phyloP scores from a whole-genome alignment of 2,797 vertebrate species.

The Poecile montanus region DNA sequence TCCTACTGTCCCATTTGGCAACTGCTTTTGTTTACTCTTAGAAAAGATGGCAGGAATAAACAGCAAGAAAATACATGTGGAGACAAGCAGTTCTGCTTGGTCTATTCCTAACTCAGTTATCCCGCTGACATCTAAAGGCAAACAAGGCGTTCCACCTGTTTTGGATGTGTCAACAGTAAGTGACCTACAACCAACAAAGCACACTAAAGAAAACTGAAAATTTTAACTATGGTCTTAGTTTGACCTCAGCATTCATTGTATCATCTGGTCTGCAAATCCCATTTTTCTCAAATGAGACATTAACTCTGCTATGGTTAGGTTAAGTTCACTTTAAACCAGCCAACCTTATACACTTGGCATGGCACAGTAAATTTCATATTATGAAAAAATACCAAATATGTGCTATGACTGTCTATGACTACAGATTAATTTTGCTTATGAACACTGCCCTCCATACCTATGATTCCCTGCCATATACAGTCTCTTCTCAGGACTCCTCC shows the following conservation, averaged over 20 bases:
- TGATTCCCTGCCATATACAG: fast-evolving
- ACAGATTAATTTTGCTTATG: neutral
- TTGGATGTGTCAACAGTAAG: neutral
- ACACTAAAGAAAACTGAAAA: neutral
- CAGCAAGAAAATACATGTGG: neutral
- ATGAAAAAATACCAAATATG: fast-evolving
- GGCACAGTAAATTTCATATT: neutral
- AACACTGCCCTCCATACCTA: neutral
- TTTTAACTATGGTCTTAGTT: neutral
- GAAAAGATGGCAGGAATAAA: neutral
- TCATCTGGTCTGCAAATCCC: neutral
- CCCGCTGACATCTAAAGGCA: neutral
- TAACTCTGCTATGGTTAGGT: neutral
- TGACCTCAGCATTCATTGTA: neutral
- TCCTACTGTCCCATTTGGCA: constrained; percentile 1
- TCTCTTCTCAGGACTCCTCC: neutral
- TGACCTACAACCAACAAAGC: neutral
- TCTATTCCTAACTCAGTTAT: neutral
- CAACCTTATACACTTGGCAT: neutral
- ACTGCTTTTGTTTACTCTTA: neutral
- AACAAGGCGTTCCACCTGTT: neutral
- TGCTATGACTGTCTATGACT: neutral
- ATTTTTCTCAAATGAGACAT: neutral
- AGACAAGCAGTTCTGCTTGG: neutral
- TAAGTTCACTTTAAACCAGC: neutral